phyloP scores from a whole-genome alignment of 1,140 invertebrate genomes.

The Leguminivora glycinivorella region DNA sequence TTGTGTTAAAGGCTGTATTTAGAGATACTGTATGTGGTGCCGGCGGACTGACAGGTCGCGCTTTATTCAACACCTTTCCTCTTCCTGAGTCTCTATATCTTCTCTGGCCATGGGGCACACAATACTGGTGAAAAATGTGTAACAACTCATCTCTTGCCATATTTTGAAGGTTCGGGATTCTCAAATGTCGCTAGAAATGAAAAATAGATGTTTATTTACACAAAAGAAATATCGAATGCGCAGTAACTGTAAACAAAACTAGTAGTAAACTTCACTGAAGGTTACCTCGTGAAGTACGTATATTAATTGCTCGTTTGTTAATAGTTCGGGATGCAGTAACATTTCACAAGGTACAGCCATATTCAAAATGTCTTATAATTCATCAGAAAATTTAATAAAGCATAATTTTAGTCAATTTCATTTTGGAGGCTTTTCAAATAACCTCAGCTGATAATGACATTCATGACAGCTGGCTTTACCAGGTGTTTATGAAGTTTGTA shows the following conservation, averaged over 20 bases:
- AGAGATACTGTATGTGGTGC: slow-evolving; percentile 37
- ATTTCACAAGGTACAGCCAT: slow-evolving; percentile 64
- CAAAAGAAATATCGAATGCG: slow-evolving; percentile 5
- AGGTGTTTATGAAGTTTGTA: not conserved
- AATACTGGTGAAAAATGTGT: slow-evolving; percentile 66
- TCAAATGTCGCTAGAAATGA: slow-evolving; percentile 61
- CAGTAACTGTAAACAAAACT: slow-evolving; percentile 27
- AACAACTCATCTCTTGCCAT: slow-evolving; percentile 61
- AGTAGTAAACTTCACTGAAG: not conserved
- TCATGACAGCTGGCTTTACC: not conserved
- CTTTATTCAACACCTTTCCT: slow-evolving; percentile 62
- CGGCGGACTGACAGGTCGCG: slow-evolving; percentile 49
- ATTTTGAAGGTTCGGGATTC: slow-evolving; percentile 50
- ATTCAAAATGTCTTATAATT: slow-evolving; percentile 30
- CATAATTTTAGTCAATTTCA: not conserved
- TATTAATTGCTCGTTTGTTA: slow-evolving; percentile 64
- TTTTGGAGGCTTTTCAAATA: slow-evolving; percentile 20
- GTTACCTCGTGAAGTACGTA: slow-evolving; percentile 63
- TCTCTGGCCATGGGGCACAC: slow-evolving; percentile 67
- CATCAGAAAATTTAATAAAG: not conserved
- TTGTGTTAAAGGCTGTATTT: slow-evolving; percentile 33
- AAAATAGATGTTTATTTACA: slow-evolving; percentile 30
- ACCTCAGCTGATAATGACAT: slow-evolving; percentile 18
- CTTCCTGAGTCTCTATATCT: slow-evolving; percentile 64
- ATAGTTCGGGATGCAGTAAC: slow-evolving; percentile 65